phyloP scores from a whole-genome alignment of 2,113 vertebrate genomes.

The Tichodroma muraria region DNA sequence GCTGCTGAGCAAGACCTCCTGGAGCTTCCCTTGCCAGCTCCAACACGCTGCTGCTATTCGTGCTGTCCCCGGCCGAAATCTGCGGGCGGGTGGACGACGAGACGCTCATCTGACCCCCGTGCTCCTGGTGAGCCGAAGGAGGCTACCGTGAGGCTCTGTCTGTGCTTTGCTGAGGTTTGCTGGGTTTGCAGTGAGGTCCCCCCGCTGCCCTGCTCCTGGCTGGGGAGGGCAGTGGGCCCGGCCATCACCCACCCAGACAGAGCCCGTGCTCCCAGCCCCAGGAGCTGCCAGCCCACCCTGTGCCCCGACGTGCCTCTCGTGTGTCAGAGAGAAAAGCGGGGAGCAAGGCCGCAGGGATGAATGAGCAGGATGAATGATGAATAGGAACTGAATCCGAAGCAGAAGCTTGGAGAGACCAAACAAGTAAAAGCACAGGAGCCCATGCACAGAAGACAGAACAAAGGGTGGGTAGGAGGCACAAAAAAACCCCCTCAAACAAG shows the following conservation, averaged over 20 bases:
- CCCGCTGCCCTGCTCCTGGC: neutral
- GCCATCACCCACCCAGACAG: fast-evolving
- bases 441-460: neutral
- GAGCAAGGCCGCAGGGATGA: neutral
- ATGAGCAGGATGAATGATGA: neutral
- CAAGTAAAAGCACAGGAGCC: neutral
- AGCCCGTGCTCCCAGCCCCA: fast-evolving
- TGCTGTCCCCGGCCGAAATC: neutral
- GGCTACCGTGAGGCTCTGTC: neutral
- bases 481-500: neutral
- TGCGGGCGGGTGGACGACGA: fast-evolving
- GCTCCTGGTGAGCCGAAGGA: neutral
- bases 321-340: neutral
- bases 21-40: neutral
- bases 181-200: neutral
- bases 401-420: neutral
- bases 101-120: neutral
- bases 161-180: neutral
- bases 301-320: fast-evolving
- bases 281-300: neutral
- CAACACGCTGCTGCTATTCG: fast-evolving
- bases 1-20: neutral
- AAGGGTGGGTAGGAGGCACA: neutral
- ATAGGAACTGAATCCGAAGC: neutral
- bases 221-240: fast-evolving